A percentile compares a stretch with the other conserved stretches of the same genome.
phyloP scores from a whole-genome alignment of 2,888 invertebrate species.

The Amphipyra tragopoginis region DNA sequence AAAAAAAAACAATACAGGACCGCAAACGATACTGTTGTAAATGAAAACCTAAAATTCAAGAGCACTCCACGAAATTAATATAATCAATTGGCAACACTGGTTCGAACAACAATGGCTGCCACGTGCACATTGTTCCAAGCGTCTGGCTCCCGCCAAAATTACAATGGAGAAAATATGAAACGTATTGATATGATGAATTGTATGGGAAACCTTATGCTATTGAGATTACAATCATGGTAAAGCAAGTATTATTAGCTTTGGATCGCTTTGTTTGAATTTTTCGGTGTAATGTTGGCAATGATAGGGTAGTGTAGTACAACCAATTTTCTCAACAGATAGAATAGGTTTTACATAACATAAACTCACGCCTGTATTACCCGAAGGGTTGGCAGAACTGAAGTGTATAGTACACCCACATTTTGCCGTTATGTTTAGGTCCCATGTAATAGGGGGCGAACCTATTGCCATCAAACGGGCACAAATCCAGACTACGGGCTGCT shows the following conservation, averaged over 20 bases:
- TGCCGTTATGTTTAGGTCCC: too few species aligned
- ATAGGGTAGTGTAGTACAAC: neutral
- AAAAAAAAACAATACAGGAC: neutral
- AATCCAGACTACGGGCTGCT: too few species aligned
- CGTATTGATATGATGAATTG: slow-evolving; percentile 68
- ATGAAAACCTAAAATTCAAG: slow-evolving; percentile 37
- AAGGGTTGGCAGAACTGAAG: too few species aligned
- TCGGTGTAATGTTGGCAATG: slow-evolving; percentile 20
- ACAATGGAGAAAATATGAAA: slow-evolving; percentile 75
- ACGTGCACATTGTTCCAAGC: slow-evolving; percentile 68
- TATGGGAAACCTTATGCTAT: slow-evolving; percentile 73
- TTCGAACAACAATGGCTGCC: slow-evolving; percentile 65
- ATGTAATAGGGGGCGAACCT: too few species aligned
- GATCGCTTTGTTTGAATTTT: slow-evolving; percentile 35
- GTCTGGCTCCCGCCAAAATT: slow-evolving; percentile 50
- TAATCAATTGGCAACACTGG: slow-evolving; percentile 77
- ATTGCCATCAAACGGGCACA: too few species aligned
- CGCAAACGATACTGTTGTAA: neutral
- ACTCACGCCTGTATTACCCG: too few species aligned
- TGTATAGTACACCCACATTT: too few species aligned
- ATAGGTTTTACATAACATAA: too few species aligned
- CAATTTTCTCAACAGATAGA: too few species aligned
- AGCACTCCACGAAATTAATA: slow-evolving; percentile 58
- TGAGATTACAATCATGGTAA: slow-evolving; percentile 62
- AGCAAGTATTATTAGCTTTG: slow-evolving; percentile 52